A percentile compares a stretch with the other conserved stretches of the same genome.
These are phyloP conservation scores for Adineta ricciae DNA, from an alignment of 2,888 invertebrate genomes.

Conservation along the genomic window DNA sequence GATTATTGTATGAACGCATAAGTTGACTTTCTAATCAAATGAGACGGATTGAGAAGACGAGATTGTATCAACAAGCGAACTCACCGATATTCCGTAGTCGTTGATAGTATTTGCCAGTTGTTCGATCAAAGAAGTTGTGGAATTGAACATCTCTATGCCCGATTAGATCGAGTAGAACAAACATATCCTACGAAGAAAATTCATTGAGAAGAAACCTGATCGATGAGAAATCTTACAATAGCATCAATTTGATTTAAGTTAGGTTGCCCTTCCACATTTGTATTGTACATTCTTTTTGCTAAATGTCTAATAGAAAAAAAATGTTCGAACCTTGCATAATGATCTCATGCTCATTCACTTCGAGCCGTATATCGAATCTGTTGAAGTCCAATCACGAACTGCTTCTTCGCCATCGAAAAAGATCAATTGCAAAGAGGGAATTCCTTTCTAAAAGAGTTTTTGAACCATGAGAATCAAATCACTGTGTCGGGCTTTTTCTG, in stretches of 20 bases:
- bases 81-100: slow-evolving; percentile 25
- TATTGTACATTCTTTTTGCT: not conserved
- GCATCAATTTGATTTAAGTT: not conserved
- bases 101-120: slow-evolving; percentile 22
- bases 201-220: not conserved
- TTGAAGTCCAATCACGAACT: slow-evolving; percentile 71
- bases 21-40: not conserved
- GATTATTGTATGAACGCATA: slow-evolving; percentile 18
- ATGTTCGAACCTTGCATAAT: not conserved
- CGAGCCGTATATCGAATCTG: slow-evolving; percentile 88
- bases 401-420: slow-evolving; percentile 99
- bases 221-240: not conserved
- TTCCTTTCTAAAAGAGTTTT: slow-evolving; percentile 35
- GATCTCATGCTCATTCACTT: slow-evolving; percentile 63
- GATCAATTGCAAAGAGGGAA: slow-evolving; percentile 64
- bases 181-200: slow-evolving; percentile 58
- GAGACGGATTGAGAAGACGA: not conserved
- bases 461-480: no score
- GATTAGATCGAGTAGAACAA: slow-evolving; percentile 81
- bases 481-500: not conserved
- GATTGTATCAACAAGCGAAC: not conserved
- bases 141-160: slow-evolving; percentile 61
- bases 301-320: not conserved
- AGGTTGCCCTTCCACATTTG: not conserved
- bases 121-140: slow-evolving; percentile 31